phyloP scores from a whole-genome alignment of 2,797 vertebrate species.

The Chloroceryle inda region DNA sequence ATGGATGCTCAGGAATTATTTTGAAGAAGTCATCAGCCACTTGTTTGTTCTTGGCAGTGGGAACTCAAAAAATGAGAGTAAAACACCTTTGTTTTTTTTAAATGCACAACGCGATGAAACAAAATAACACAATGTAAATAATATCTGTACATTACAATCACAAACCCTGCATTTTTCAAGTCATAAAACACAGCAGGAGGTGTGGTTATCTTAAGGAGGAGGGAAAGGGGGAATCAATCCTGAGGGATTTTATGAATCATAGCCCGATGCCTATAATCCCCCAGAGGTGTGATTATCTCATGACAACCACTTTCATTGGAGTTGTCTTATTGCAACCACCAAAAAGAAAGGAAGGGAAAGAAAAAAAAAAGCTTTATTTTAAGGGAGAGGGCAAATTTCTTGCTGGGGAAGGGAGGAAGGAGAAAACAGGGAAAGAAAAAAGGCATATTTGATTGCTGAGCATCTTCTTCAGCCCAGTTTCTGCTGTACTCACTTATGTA shows the following conservation, averaged over 20 bases:
- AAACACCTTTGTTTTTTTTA: background rate
- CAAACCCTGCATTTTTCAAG: conserved; percentile 39
- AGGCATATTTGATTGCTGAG: background rate
- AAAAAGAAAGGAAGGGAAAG: background rate
- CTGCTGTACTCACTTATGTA: background rate
- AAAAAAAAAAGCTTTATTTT: background rate
- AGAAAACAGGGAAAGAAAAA: background rate
- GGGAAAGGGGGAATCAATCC: conserved; percentile 42
- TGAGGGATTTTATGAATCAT: conserved; percentile 68
- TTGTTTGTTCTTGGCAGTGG: background rate
- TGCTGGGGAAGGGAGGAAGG: background rate
- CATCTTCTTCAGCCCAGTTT: background rate
- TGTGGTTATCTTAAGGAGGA: conserved; percentile 52
- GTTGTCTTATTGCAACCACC: conserved; percentile 53
- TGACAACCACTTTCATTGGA: conserved; percentile 51
- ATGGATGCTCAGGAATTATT: background rate
- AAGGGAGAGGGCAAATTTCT: background rate
- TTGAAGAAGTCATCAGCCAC: background rate
- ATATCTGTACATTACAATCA: conserved; percentile 18
- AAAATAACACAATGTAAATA: conserved; percentile 42
- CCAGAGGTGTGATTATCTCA: conserved; percentile 75
- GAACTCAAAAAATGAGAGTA: background rate
- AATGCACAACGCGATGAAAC: background rate
- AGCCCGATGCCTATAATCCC: conserved; percentile 71
- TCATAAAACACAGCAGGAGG: conserved; percentile 45